These are phyloP conservation scores for Apis cerana DNA, from an alignment of 1,140 invertebrate genomes.

Conservation along the genomic window DNA sequence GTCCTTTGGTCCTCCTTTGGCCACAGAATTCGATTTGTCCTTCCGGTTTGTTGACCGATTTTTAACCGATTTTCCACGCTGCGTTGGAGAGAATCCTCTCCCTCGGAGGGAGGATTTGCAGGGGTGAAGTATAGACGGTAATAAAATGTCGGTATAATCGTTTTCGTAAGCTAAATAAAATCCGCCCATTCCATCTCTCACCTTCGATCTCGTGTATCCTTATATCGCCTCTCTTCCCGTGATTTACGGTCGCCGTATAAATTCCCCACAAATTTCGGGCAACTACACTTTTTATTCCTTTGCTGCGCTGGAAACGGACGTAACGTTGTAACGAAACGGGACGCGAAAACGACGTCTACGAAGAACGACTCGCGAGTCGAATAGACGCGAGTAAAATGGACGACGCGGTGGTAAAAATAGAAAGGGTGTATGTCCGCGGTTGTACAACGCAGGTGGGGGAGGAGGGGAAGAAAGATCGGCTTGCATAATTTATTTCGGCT, in stretches of 20 bases:
- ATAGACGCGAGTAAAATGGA: constrained; percentile 6
- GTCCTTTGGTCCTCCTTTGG: constrained; percentile 1
- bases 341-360: not conserved
- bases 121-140: not conserved
- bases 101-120: not conserved
- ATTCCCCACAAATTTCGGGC: not conserved
- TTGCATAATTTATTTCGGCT: constrained; percentile 67
- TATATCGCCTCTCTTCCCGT: not conserved
- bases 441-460: not conserved
- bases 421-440: not conserved
- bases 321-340: not conserved
- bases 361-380: not conserved
- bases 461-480: constrained; percentile 46
- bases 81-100: not conserved
- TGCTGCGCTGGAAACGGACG: not conserved
- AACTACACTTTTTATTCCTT: too few relatives aligned
- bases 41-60: not conserved
- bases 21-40: constrained; percentile 13
- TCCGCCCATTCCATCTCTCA: too few relatives aligned
- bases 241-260: not conserved
- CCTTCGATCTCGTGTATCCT: not conserved
- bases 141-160: not conserved
- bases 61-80: constrained; percentile 10
- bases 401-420: constrained; percentile 17
- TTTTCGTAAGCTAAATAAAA: not conserved